phyloP scores from a whole-genome alignment of 2,113 vertebrate species.

The Sebastes schlegelii region DNA sequence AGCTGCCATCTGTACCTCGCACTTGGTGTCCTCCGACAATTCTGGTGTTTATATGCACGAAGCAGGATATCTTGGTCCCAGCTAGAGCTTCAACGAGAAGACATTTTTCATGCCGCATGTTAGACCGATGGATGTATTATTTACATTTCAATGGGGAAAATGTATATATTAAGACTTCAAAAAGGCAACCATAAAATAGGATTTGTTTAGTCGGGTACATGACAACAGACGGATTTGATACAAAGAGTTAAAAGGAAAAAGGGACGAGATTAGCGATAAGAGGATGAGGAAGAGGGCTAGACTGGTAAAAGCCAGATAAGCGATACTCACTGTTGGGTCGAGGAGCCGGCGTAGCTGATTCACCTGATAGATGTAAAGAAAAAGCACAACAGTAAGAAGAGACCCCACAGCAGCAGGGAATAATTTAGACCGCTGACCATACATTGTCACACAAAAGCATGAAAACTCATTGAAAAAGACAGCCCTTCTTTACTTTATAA shows the following conservation, averaged over 20 bases:
- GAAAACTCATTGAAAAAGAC: slow-evolving; percentile 37
- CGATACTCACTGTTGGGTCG: slow-evolving; percentile 67
- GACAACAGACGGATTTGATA: slow-evolving; percentile 47
- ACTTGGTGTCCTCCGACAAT: slow-evolving; percentile 94
- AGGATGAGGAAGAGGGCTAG: slow-evolving; percentile 28
- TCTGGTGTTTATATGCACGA: slow-evolving; percentile 83
- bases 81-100: slow-evolving; percentile 40
- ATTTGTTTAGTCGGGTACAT: slow-evolving; percentile 54
- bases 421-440: slow-evolving; percentile 11
- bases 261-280: slow-evolving; percentile 39
- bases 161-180: slow-evolving; percentile 25
- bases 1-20: slow-evolving; percentile 89
- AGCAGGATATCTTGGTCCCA: slow-evolving; percentile 76
- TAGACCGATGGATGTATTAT: slow-evolving; percentile 7
- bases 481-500: slow-evolving; percentile 32
- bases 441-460: slow-evolving; percentile 23
- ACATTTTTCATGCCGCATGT: slow-evolving; percentile 26
- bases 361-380: slow-evolving; percentile 69
- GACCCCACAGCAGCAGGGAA: slow-evolving; percentile 22
- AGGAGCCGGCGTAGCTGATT: slow-evolving; percentile 57
- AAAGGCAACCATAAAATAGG: slow-evolving; percentile 39
- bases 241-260: slow-evolving; percentile 13
- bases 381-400: slow-evolving; percentile 34
- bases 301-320: slow-evolving; percentile 15
- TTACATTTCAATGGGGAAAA: slow-evolving; percentile 37